phyloP scores from a whole-genome alignment of 35 echinoderm and acorn worm species.

The Strongylocentrotus purpuratus region DNA sequence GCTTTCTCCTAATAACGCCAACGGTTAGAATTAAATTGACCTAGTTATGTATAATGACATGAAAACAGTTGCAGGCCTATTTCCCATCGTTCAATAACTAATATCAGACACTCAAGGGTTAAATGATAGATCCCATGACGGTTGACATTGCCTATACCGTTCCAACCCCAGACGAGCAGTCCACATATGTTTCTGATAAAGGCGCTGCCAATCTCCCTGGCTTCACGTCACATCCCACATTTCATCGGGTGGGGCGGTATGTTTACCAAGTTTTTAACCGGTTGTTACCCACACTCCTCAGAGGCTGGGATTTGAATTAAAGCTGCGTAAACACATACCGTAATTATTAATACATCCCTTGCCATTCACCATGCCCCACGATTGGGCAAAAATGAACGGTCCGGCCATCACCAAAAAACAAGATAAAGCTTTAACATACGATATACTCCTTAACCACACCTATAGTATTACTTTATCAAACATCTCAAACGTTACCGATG shows the following conservation, averaged over 20 bases:
- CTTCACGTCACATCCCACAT: background rate
- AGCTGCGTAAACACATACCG: slow-evolving; percentile 16
- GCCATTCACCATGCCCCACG: background rate
- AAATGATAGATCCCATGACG: background rate
- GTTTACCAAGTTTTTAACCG: slow-evolving; percentile 23
- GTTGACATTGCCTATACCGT: background rate
- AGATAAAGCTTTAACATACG: background rate
- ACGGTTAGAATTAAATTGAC: background rate
- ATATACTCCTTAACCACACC: too few species aligned
- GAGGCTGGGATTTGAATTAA: slow-evolving; percentile 10
- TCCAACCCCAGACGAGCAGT: background rate
- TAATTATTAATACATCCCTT: background rate
- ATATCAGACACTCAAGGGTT: slow-evolving; percentile 1
- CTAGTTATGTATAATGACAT: background rate
- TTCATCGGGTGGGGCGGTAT: slow-evolving; percentile 20
- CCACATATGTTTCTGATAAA: slow-evolving; percentile 39
- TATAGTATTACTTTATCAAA: too few species aligned
- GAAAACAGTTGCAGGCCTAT: background rate
- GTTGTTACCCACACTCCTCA: background rate
- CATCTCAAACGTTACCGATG: too few species aligned
- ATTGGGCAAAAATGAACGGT: background rate
- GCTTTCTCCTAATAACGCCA: background rate
- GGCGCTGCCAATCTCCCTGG: background rate
- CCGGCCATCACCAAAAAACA: background rate
- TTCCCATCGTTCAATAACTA: slow-evolving; percentile 17